Percentiles rank a stretch among this genome's conserved stretches.
phyloP scores from a whole-genome alignment of 2,113 vertebrate species.

The Sinocyclocheilus maitianheensis region DNA sequence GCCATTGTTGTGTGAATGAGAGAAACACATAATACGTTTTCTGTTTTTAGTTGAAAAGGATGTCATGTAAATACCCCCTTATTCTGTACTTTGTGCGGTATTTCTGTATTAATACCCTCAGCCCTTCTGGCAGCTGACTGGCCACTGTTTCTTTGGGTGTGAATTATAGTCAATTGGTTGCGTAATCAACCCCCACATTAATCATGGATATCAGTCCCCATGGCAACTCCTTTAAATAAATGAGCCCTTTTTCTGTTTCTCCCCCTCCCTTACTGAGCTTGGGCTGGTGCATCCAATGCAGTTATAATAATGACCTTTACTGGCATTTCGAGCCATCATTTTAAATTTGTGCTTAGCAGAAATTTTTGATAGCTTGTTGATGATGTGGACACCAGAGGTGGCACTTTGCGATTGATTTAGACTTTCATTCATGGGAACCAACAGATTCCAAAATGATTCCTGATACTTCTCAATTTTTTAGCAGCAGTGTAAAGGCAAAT shows the following conservation, averaged over 20 bases:
- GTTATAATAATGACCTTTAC: conserved; percentile 55
- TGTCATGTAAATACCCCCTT: no score
- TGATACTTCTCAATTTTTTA: background rate
- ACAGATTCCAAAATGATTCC: background rate
- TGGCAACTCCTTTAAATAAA: conserved; percentile 77
- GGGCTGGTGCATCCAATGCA: conserved; percentile 54
- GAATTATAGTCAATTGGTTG: conserved; percentile 76
- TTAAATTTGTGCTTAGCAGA: conserved; percentile 20
- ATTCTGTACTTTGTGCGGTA: no score
- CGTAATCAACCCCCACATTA: conserved; percentile 77
- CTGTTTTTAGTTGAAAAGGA: no score
- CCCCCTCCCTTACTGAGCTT: conserved; percentile 28
- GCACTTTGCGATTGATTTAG: background rate
- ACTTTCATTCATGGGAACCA: background rate
- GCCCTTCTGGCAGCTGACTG: conserved; percentile 52
- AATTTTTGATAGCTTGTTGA: conserved; percentile 26
- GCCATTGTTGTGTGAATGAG: no score
- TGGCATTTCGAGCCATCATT: conserved; percentile 6
- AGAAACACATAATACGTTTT: background rate
- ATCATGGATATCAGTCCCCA: conserved; percentile 71
- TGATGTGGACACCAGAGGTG: conserved; percentile 9
- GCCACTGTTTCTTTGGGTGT: conserved; percentile 69
- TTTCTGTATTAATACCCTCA: conserved; percentile 46
- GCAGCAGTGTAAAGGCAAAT: background rate
- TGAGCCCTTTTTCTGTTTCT: conserved; percentile 59